A percentile compares a stretch with the other conserved stretches of the same genome.
These are phyloP conservation scores for Amphipoea oculea DNA, from an alignment of 2,888 invertebrate species.

Conservation along the genomic window DNA sequence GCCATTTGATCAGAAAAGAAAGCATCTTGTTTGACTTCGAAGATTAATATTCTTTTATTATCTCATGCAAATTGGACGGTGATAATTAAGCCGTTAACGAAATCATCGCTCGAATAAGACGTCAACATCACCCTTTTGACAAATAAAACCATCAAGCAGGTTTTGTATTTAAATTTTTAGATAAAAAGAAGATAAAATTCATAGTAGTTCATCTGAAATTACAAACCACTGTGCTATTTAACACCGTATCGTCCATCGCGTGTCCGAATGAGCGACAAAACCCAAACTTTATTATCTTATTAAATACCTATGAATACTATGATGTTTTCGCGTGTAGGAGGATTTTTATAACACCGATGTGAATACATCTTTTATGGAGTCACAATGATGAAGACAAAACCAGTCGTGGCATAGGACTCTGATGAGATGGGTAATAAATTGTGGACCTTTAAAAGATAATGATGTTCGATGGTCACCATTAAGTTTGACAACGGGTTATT, in stretches of 20 bases:
- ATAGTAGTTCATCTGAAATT: constrained; percentile 52
- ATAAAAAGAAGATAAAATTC: constrained; percentile 21
- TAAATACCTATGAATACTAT: constrained; percentile 48
- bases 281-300: constrained; percentile 42
- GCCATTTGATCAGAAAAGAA: constrained; percentile 64
- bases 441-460: constrained; percentile 48
- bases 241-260: constrained; percentile 12
- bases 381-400: constrained; percentile 51
- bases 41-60: constrained; percentile 61
- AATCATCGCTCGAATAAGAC: constrained; percentile 25
- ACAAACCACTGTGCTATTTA: constrained; percentile 35
- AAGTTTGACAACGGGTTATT: constrained; percentile 41
- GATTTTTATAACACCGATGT: constrained; percentile 51
- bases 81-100: constrained; percentile 32
- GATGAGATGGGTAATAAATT: constrained; percentile 58
- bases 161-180: constrained; percentile 19
- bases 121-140: constrained; percentile 20
- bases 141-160: constrained; percentile 21
- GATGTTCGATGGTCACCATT: constrained; percentile 43
- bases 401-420: constrained; percentile 41
- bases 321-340: constrained; percentile 56
- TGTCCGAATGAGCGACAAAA: constrained; percentile 32
- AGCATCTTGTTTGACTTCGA: constrained; percentile 54
- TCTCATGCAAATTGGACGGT: constrained; percentile 52
- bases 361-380: constrained; percentile 56